Percentiles rank a stretch among this genome's conserved stretches.
Evolutionary conservation across 2,888 invertebrate genomes (phyloP).

Genomic region (Ernsta delagoae): DNA sequence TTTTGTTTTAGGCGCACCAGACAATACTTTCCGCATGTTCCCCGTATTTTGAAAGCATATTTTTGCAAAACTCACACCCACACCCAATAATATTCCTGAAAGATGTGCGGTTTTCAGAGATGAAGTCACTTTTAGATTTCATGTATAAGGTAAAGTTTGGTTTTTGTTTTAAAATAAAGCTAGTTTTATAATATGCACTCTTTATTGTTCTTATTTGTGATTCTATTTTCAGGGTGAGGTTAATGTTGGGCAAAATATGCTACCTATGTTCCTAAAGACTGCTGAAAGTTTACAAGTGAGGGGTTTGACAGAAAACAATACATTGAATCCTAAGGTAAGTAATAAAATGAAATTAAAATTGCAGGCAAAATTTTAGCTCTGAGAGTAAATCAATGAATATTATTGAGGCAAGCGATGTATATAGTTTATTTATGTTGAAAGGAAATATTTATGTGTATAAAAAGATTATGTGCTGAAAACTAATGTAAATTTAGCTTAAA

Average conservation of each 20-base stretch:
- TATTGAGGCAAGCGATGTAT: too few species aligned
- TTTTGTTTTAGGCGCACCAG: slow-evolving; percentile 92
- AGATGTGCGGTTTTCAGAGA: slow-evolving; percentile 95
- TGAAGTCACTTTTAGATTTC: slow-evolving; percentile 95
- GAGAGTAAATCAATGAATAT: too few species aligned
- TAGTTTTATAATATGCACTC: background rate
- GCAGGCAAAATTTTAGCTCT: too few species aligned
- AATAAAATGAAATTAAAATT: background rate
- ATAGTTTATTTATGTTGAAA: too few species aligned
- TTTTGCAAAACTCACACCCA: slow-evolving; percentile 94
- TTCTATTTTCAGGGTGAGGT: slow-evolving; percentile 87
- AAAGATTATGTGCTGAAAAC: too few species aligned
- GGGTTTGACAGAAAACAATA: slow-evolving; percentile 95
- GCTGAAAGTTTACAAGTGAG: slow-evolving; percentile 95
- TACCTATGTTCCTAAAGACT: slow-evolving; percentile 96
- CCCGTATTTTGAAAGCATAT: slow-evolving; percentile 96
- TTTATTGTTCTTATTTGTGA: slow-evolving; percentile 36
- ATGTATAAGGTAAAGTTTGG: slow-evolving; percentile 92
- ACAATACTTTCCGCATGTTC: slow-evolving; percentile 97
- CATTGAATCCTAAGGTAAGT: slow-evolving; percentile 83
- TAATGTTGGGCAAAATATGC: slow-evolving; percentile 95
- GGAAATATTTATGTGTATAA: too few species aligned
- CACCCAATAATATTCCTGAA: slow-evolving; percentile 97
- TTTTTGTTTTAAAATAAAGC: background rate
- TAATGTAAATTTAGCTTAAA: too few species aligned